phyloP scores from a whole-genome alignment of 1,140 invertebrate genomes.

The Epicauta chinensis region DNA sequence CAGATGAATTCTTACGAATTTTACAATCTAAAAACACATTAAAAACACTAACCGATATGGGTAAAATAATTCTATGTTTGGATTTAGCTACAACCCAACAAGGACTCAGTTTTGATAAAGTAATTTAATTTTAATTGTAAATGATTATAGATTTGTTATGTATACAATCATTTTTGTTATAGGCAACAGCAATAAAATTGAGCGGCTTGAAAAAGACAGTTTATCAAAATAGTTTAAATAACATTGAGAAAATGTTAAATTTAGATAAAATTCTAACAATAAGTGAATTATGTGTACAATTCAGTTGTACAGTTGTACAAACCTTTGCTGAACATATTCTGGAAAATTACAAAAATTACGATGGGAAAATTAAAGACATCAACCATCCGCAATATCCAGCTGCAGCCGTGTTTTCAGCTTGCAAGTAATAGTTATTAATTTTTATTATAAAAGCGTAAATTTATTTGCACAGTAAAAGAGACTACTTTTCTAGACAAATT shows the following conservation, averaged over 20 bases:
- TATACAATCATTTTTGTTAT: slow-evolving; percentile 6
- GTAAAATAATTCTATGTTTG: slow-evolving; percentile 33
- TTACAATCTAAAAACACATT: slow-evolving; percentile 28
- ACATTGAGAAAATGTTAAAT: slow-evolving; percentile 42
- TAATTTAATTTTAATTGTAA: slow-evolving; percentile 19
- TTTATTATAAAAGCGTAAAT: no score
- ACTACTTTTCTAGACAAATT: no score
- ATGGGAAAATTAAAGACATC: slow-evolving; percentile 31
- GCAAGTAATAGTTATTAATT: slow-evolving; percentile 27
- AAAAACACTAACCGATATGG: slow-evolving; percentile 31
- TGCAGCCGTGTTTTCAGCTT: slow-evolving; percentile 43
- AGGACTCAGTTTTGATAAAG: slow-evolving; percentile 32
- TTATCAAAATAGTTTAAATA: slow-evolving; percentile 42
- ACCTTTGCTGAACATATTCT: slow-evolving; percentile 40
- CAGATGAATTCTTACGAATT: slow-evolving; percentile 32
- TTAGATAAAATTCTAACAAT: slow-evolving; percentile 39
- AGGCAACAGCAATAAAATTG: slow-evolving; percentile 41
- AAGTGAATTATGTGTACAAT: slow-evolving; percentile 42
- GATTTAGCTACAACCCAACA: slow-evolving; percentile 31
- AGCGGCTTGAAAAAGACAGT: slow-evolving; percentile 39
- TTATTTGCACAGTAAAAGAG: no score
- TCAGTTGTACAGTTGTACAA: slow-evolving; percentile 38
- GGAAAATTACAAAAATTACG: slow-evolving; percentile 32
- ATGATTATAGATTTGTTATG: no score
- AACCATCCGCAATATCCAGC: slow-evolving; percentile 45